A percentile compares a stretch with the other conserved stretches of the same genome.
These are phyloP conservation scores for Herpetotheres cachinnans DNA, from an alignment of 2,113 vertebrate species.

Conservation along the genomic window DNA sequence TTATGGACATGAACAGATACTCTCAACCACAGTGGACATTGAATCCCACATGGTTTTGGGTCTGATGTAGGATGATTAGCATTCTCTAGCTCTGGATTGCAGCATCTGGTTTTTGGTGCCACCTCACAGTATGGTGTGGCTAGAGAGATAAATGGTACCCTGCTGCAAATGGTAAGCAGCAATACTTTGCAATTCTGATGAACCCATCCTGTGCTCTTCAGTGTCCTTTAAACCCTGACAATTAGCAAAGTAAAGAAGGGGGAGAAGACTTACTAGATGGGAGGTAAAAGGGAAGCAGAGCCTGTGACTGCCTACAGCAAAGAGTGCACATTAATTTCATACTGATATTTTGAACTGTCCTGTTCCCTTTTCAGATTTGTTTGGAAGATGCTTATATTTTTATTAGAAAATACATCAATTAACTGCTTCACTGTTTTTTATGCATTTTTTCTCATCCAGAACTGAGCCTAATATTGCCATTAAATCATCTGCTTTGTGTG, in stretches of 20 bases:
- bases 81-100: neutral
- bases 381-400: neutral
- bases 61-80: neutral
- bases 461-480: neutral
- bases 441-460: neutral
- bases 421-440: neutral
- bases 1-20: neutral
- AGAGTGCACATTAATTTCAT: neutral
- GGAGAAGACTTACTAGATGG: neutral
- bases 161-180: neutral
- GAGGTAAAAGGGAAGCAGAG: neutral
- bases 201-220: constrained; percentile 21
- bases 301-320: neutral
- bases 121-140: constrained; percentile 31
- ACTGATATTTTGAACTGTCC: neutral
- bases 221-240: constrained; percentile 34
- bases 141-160: constrained; percentile 28
- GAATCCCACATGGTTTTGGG: neutral
- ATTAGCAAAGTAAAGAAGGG: neutral
- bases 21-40: neutral
- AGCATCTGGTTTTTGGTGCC: neutral
- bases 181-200: constrained; percentile 50
- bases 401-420: neutral
- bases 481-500: constrained; percentile 10
- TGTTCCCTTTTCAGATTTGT: neutral